Conservation (phyloP, 2,888 invertebrate genomes). For the Eudemis profundana region DNA sequence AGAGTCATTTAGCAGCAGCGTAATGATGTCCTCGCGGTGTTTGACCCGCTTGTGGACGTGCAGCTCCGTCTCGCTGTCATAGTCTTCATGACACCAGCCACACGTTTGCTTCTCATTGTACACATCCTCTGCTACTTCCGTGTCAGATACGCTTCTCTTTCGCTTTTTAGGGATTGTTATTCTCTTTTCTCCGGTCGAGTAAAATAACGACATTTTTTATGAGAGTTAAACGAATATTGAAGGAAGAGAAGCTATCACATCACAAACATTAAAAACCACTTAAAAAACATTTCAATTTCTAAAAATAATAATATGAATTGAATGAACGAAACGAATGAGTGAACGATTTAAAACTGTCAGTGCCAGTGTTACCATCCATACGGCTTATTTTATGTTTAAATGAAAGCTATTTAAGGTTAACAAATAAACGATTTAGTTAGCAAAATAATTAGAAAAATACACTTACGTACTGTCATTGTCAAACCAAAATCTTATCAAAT, state of each 20-base stretch:
- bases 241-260: background rate
- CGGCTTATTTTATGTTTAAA: background rate
- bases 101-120: slow-evolving; percentile 1
- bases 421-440: background rate
- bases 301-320: too few relatives aligned
- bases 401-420: background rate
- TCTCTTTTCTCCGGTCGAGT: slow-evolving; percentile 12
- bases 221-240: background rate
- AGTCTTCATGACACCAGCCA: slow-evolving; percentile 16
- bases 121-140: background rate
- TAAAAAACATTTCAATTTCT: too few relatives aligned
- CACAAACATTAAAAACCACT: background rate
- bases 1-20: slow-evolving; percentile 2
- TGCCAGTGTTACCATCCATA: background rate
- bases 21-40: background rate
- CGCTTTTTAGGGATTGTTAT: slow-evolving; percentile 16
- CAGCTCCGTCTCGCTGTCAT: slow-evolving; percentile 34
- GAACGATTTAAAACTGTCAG: background rate
- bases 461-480: background rate
- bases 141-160: background rate
- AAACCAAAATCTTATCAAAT: too few relatives aligned
- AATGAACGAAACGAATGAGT: background rate
- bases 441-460: background rate
- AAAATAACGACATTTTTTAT: slow-evolving; percentile 34
- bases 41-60: slow-evolving; percentile 17